Conservation (phyloP, 2,797 vertebrate species). For the Catostomus latipinnis region DNA sequence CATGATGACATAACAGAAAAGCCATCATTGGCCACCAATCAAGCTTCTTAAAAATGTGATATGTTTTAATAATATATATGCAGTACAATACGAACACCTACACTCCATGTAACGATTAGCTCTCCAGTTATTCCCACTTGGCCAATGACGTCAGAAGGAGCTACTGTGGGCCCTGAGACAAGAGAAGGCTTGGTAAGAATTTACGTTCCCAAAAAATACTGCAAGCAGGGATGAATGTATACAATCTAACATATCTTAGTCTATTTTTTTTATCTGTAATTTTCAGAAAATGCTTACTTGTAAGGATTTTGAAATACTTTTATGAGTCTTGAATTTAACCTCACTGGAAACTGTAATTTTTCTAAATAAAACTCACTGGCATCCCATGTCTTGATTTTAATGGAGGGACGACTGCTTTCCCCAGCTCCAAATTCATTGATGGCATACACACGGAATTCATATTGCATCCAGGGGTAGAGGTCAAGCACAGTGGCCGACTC, state of each 20-base stretch:
- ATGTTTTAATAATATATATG: neutral
- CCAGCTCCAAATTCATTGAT: slow-evolving; percentile 90
- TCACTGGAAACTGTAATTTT: neutral
- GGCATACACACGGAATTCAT: slow-evolving; percentile 94
- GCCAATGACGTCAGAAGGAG: slow-evolving; percentile 89
- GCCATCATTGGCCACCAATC: too few relatives aligned
- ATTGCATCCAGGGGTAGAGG: slow-evolving; percentile 95
- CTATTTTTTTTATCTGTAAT: neutral
- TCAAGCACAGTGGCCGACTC: slow-evolving; percentile 87
- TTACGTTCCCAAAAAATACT: neutral
- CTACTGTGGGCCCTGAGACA: slow-evolving; percentile 86
- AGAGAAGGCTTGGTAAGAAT: neutral
- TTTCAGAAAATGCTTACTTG: neutral
- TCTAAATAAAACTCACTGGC: slow-evolving; percentile 79
- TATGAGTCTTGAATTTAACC: too few relatives aligned
- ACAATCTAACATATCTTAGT: too few relatives aligned
- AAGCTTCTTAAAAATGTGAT: neutral
- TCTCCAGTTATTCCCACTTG: slow-evolving; percentile 91
- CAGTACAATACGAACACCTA: slow-evolving; percentile 65
- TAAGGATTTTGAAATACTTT: neutral
- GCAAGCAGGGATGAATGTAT: too few relatives aligned
- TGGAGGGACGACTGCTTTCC: slow-evolving; percentile 91
- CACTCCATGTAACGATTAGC: slow-evolving; percentile 93
- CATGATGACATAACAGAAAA: neutral
- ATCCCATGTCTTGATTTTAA: slow-evolving; percentile 92